These are phyloP conservation scores for Pristionchus mayeri DNA, from an alignment of 2,888 invertebrate genomes.

Conservation along the genomic window DNA sequence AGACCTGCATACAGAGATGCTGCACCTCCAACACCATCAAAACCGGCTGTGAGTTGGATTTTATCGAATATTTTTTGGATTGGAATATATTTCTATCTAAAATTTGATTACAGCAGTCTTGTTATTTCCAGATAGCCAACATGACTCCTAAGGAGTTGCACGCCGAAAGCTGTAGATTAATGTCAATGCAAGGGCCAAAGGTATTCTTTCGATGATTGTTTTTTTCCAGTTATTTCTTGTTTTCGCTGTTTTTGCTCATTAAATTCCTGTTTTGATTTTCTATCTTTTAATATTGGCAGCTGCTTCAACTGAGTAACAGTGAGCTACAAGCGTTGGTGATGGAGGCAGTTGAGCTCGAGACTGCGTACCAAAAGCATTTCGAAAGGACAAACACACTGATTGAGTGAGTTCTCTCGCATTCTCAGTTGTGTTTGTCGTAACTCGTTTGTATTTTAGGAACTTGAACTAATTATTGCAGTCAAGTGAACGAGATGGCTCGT, in stretches of 20 bases:
- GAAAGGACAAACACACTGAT: conserved; percentile 34
- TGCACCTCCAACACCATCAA: neutral
- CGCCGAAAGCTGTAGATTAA: conserved; percentile 3
- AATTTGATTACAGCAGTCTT: neutral
- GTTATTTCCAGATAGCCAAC: neutral
- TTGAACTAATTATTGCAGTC: neutral
- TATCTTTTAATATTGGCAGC: neutral
- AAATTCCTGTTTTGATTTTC: neutral
- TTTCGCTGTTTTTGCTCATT: no score
- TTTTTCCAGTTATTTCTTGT: no score
- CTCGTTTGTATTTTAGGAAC: neutral
- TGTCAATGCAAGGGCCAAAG: conserved; percentile 43
- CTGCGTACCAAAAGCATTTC: conserved; percentile 27
- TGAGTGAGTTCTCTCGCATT: neutral
- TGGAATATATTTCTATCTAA: neutral
- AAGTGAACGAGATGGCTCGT: conserved; percentile 34
- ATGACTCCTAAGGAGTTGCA: conserved; percentile 39
- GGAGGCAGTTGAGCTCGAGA: conserved; percentile 23
- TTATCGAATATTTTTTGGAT: neutral
- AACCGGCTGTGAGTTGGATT: neutral
- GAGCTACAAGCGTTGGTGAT: conserved; percentile 26
- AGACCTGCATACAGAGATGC: neutral
- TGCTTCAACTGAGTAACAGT: conserved; percentile 27
- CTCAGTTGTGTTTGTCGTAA: neutral
- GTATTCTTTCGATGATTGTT: neutral